Base-by-base conservation (phyloP, 1,140 invertebrate genomes). In the Hyles euphorbiae region DNA sequence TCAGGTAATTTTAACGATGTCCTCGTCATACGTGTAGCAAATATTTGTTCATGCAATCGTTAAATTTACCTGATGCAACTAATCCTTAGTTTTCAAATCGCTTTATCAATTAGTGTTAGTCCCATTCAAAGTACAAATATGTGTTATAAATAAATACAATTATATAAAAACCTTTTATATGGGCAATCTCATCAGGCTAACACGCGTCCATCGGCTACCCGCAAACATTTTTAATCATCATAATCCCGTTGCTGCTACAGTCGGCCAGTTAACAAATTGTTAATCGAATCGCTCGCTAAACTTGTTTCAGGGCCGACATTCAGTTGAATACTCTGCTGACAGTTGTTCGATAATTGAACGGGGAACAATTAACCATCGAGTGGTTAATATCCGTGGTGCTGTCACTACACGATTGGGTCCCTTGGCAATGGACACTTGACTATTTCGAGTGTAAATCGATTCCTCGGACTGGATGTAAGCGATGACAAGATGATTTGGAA, bases 341-440 rank as follows among this genome's bases (percentile, higher is more conserved):
- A 82, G 74, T 76, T 83, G 78, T 79, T 75, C 76, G 78, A 84
- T 87, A 84, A 84, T 84, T 80, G 81, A 80, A 81, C 81, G 68
- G 77, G 74, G 83, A 77, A 86, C 81, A 83, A 82, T 87, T 83
- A 80, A 72, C 74, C 71, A 67, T 75, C 68, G 78, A 87, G 83
- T 84, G 83, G 80, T 77, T 80, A 83, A 83, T 83, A 84, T 84
- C 76, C 73, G 70, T 67, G 76, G 54, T 67, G 66, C 63, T 82
- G 82, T 83, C 77, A 82, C 69, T 67, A 64, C 61, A 64, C 65
- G 69, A 76, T 77, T 74, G 63, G 67, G 67, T 67, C 68, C 67
- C 70, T 65, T 54, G 67, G 61, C 72, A 64, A 70, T 68, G 68
- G 72, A 65, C 72, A 72, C 81, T 79, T 70, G 62, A 72, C 64